Evolutionary conservation across 2,113 vertebrate species (phyloP).

Genomic region (Leptocoma aspasia): DNA sequence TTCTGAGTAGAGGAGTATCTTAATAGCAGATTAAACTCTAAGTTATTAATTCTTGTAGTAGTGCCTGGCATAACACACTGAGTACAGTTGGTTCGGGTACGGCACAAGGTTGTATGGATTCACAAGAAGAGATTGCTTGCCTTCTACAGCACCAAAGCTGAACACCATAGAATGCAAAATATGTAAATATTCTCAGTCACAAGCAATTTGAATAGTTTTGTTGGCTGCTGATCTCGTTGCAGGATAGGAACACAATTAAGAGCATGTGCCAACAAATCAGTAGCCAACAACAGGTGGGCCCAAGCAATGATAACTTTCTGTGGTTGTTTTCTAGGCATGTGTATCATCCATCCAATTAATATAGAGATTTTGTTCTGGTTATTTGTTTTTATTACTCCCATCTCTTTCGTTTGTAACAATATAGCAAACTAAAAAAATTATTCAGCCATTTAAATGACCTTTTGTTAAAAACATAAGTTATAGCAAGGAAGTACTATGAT

Average conservation of each 20-base stretch:
- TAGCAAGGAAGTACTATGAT: background rate
- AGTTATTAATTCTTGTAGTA: background rate
- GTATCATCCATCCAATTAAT: background rate
- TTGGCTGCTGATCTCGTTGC: background rate
- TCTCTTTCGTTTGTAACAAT: background rate
- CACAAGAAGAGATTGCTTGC: background rate
- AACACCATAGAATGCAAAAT: background rate
- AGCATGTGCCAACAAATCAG: background rate
- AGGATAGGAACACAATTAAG: background rate
- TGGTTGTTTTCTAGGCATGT: background rate
- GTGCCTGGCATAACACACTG: background rate
- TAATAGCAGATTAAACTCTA: background rate
- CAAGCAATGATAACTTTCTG: background rate
- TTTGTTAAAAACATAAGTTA: background rate
- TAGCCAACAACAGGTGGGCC: background rate
- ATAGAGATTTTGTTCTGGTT: background rate
- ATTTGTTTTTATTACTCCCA: background rate
- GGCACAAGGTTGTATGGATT: background rate
- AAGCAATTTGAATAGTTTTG: background rate
- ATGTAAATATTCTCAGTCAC: background rate
- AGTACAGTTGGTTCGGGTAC: background rate
- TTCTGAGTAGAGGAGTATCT: background rate
- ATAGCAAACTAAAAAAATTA: background rate
- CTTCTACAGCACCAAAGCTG: background rate
- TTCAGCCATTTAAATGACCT: background rate